Evolutionary conservation across 2,113 vertebrate species (phyloP).

Genomic region (Pycnonotus jocosus): DNA sequence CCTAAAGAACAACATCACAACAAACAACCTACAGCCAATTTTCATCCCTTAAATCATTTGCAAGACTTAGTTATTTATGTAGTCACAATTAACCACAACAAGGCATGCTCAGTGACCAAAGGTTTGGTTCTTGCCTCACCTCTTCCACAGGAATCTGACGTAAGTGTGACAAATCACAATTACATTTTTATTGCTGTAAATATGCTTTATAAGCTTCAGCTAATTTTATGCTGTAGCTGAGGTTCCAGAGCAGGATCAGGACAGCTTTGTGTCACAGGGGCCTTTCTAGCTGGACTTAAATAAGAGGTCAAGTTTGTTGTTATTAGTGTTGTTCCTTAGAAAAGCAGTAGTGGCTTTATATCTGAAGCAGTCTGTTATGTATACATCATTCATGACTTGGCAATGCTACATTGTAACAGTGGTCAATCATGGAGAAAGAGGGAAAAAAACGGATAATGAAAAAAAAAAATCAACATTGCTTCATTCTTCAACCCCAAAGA

Average conservation of each 20-base stretch:
- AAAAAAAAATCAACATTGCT: not conserved
- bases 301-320: not conserved
- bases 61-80: not conserved
- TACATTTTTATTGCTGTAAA: not conserved
- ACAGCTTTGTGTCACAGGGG: not conserved
- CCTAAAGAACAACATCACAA: not conserved
- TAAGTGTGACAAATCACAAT: not conserved
- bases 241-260: not conserved
- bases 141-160: accelerated
- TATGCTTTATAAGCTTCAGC: not conserved
- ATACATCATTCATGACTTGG: not conserved
- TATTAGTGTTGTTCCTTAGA: not conserved
- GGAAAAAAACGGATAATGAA: too few species aligned
- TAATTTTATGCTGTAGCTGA: not conserved
- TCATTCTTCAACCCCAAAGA: not conserved
- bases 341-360: not conserved
- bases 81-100: not conserved
- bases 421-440: not conserved
- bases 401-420: not conserved
- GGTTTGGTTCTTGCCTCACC: not conserved
- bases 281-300: not conserved
- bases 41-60: not conserved
- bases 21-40: not conserved
- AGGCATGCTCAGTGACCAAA: not conserved
- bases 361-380: not conserved